These are phyloP conservation scores for Calliphora vomitoria DNA, from an alignment of 2,888 invertebrate species.

Conservation along the genomic window DNA sequence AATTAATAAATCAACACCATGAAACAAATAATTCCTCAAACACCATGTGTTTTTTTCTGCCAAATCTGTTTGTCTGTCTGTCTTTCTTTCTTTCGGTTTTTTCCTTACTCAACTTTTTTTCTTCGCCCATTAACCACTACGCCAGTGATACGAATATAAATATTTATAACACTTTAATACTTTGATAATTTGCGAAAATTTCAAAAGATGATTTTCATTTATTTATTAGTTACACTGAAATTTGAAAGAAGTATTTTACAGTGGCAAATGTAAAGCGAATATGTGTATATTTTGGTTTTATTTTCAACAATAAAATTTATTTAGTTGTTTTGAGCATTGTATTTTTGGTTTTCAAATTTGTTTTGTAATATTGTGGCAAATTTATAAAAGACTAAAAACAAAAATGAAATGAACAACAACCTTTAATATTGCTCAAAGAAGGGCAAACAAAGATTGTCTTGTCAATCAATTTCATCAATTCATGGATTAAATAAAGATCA, in stretches of 20 bases:
- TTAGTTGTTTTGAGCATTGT: background rate
- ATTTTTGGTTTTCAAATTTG: background rate
- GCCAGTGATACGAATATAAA: slow-evolving; percentile 56
- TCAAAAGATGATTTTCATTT: slow-evolving; percentile 71
- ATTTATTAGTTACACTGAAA: slow-evolving; percentile 45
- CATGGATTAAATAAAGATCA: slow-evolving; percentile 65
- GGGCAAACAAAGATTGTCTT: slow-evolving; percentile 40
- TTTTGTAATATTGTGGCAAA: background rate
- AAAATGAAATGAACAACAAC: slow-evolving; percentile 17
- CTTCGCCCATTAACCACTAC: slow-evolving; percentile 39
- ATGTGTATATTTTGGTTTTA: background rate
- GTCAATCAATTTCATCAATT: slow-evolving; percentile 58
- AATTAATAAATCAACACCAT: slow-evolving; percentile 73
- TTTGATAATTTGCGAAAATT: slow-evolving; percentile 73
- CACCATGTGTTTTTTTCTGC: slow-evolving; percentile 42
- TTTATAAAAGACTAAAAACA: background rate
- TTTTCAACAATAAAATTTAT: background rate
- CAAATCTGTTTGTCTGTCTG: background rate
- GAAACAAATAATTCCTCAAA: slow-evolving; percentile 48
- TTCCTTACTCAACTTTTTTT: background rate
- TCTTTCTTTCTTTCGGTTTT: background rate
- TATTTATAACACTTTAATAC: slow-evolving; percentile 71
- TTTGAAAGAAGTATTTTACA: slow-evolving; percentile 1
- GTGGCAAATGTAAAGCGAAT: background rate
- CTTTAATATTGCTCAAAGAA: background rate